Evolutionary conservation across 1,140 invertebrate species (phyloP).

Genomic region (Ganaspis sp.): DNA sequence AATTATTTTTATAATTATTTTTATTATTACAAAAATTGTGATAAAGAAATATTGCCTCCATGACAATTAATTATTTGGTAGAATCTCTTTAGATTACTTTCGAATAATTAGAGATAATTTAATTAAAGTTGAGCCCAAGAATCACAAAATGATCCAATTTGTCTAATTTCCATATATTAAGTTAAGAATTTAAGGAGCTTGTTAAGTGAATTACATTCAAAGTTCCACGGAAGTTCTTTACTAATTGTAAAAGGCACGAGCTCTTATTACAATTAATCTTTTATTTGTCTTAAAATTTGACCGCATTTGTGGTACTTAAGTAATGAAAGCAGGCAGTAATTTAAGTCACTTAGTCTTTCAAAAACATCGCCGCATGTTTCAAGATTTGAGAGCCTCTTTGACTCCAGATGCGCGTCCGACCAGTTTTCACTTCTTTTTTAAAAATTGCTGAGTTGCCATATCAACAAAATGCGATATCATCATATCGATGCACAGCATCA

Average conservation of each 20-base stretch:
- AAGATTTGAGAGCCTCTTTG: too few species aligned
- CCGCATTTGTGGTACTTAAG: not conserved
- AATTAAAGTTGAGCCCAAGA: not conserved
- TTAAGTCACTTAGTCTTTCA: too few species aligned
- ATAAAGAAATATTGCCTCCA: too few species aligned
- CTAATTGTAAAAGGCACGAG: not conserved
- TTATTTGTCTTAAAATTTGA: not conserved
- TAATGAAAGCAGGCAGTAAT: too few species aligned
- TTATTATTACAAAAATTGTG: too few species aligned
- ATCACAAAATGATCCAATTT: not conserved
- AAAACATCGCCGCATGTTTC: too few species aligned
- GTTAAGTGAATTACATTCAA: not conserved
- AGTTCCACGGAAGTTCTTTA: not conserved
- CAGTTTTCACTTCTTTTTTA: too few species aligned
- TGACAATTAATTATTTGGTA: not conserved
- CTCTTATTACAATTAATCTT: slow-evolving; percentile 2
- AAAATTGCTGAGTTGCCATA: too few species aligned
- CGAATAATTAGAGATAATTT: not conserved
- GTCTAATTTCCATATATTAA: not conserved
- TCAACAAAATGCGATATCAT: too few species aligned
- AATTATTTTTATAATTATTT: too few species aligned
- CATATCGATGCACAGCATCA: too few species aligned
- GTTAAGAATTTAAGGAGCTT: not conserved
- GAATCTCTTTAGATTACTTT: not conserved
- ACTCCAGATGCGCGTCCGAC: too few species aligned